These are phyloP conservation scores for Anableps anableps DNA, from an alignment of 2,797 vertebrate genomes.

Conservation along the genomic window DNA sequence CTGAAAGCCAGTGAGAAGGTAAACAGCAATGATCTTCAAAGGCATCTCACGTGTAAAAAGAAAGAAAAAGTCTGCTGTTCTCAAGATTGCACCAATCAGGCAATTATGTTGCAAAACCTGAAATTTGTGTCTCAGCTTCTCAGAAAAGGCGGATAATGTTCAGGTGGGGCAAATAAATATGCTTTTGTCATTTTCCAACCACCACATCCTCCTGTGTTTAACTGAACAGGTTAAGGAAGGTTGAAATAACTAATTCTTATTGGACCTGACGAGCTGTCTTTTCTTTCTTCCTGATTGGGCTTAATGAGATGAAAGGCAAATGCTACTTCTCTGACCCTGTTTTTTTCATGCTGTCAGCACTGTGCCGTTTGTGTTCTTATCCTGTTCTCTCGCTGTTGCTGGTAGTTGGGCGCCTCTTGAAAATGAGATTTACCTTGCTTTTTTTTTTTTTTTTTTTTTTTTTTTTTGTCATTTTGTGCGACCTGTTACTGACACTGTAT, in stretches of 20 bases:
- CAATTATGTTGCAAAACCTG: conserved; percentile 86
- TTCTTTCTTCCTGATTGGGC: conserved; percentile 40
- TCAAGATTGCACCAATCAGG: conserved; percentile 55
- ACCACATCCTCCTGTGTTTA: conserved; percentile 21
- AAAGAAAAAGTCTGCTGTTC: neutral
- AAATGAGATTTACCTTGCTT: conserved; percentile 64
- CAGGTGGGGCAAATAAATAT: conserved; percentile 42
- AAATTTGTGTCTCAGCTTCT: conserved; percentile 73
- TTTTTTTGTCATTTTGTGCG: conserved; percentile 68
- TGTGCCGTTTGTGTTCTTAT: conserved; percentile 48
- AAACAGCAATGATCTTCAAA: neutral
- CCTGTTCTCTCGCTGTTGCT: conserved; percentile 48
- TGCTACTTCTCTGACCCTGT: conserved; percentile 55
- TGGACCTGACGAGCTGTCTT: conserved; percentile 48
- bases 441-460: no score
- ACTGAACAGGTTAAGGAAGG: conserved; percentile 31
- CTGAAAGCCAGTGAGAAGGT: neutral
- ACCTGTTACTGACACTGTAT: conserved; percentile 63
- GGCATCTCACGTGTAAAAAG: neutral
- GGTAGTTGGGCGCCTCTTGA: conserved; percentile 56
- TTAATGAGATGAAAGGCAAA: conserved; percentile 58
- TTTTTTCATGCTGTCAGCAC: conserved; percentile 63
- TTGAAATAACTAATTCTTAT: conserved; percentile 57
- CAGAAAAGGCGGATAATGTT: conserved; percentile 46
- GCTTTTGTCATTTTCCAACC: conserved; percentile 37